Conservation (phyloP, 2,113 vertebrate genomes). For the Corythoichthys haematopterus region DNA sequence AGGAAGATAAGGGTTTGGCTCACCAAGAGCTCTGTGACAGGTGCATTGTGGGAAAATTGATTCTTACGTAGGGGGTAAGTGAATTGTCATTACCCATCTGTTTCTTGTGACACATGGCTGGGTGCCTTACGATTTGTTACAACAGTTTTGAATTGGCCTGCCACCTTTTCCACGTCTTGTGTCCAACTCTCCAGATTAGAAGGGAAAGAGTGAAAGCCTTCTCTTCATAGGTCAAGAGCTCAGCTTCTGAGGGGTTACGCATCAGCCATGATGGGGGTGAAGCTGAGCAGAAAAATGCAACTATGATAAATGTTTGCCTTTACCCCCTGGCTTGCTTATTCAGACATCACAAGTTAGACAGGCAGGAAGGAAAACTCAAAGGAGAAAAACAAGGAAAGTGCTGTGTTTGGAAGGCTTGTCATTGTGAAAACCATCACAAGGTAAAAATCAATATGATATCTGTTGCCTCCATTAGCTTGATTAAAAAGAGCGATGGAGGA, state of each 20-base stretch:
- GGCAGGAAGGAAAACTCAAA: slow-evolving; percentile 8
- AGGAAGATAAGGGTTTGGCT: slow-evolving; percentile 90
- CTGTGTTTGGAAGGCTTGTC: slow-evolving; percentile 76
- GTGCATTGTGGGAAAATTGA: slow-evolving; percentile 98
- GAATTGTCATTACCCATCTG: slow-evolving; percentile 97
- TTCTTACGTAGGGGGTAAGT: slow-evolving; percentile 91
- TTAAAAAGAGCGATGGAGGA: slow-evolving; percentile 77
- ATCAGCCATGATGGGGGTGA: slow-evolving; percentile 72
- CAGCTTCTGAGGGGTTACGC: slow-evolving; percentile 79
- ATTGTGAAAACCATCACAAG: slow-evolving; percentile 70
- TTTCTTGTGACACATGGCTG: slow-evolving; percentile 90
- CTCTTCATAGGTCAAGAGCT: slow-evolving; percentile 82
- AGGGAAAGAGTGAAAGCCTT: slow-evolving; percentile 76
- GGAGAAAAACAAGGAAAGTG: slow-evolving; percentile 33
- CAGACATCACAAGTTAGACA: slow-evolving; percentile 27
- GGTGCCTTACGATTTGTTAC: slow-evolving; percentile 92
- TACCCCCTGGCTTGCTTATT: slow-evolving; percentile 25
- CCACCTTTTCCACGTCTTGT: slow-evolving; percentile 71
- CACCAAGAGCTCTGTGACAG: slow-evolving; percentile 91
- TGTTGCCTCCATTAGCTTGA: slow-evolving; percentile 90
- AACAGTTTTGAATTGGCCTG: slow-evolving; percentile 88
- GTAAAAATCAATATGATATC: slow-evolving; percentile 85
- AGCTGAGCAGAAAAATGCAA: slow-evolving; percentile 73
- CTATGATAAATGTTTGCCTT: slow-evolving; percentile 66
- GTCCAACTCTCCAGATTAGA: slow-evolving; percentile 76